Conservation (phyloP, 2,113 vertebrate genomes). For the Toxostoma redivivum region DNA sequence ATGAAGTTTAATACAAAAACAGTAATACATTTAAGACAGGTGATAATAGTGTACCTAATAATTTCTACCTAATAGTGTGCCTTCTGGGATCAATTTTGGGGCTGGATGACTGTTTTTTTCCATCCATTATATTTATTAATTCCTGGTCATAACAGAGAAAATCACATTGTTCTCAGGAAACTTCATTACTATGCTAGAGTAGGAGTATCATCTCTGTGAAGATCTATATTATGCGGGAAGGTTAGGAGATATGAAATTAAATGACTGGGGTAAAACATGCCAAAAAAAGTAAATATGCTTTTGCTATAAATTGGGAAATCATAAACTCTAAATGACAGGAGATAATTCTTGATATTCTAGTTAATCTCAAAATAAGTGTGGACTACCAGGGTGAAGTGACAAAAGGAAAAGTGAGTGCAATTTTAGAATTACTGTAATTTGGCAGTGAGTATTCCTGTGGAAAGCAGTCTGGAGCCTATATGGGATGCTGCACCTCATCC, state of each 20-base stretch:
- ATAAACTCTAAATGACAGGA: neutral
- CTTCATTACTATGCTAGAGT: neutral
- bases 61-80: neutral
- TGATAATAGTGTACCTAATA: neutral
- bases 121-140: neutral
- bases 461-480: neutral
- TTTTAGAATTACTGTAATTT: neutral
- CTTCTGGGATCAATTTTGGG: neutral
- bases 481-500: neutral
- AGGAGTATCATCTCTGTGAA: neutral
- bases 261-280: neutral
- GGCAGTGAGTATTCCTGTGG: neutral
- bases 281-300: neutral
- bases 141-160: neutral
- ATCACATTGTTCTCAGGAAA: neutral
- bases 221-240: neutral
- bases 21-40: neutral
- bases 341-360: neutral
- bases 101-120: neutral
- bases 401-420: neutral
- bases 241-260: neutral
- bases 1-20: neutral
- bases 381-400: neutral
- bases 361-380: neutral
- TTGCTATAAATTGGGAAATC: neutral